Percentiles rank a stretch among this genome's conserved stretches.
These are phyloP conservation scores for Magallana gigas DNA, from an alignment of 1,140 invertebrate species.

Conservation along the genomic window DNA sequence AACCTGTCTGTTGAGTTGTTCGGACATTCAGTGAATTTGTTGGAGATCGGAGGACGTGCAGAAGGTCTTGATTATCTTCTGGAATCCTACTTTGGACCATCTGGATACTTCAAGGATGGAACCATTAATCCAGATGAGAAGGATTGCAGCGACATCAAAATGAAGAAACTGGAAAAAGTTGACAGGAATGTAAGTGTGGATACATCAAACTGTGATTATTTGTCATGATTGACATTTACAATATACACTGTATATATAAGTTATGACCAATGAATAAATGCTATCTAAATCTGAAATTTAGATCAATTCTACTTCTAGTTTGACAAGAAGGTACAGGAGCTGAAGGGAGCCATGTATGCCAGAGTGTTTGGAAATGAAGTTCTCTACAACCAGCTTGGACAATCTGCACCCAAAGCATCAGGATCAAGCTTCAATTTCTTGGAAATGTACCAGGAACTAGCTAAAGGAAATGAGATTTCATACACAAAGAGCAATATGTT, in stretches of 20 bases:
- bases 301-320: slow-evolving; percentile 17
- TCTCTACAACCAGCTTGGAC: slow-evolving; percentile 76
- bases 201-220: no score
- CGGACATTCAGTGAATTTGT: slow-evolving; percentile 90
- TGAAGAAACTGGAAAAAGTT: slow-evolving; percentile 54
- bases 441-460: slow-evolving; percentile 79
- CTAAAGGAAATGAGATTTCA: slow-evolving; percentile 75
- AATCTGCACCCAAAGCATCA: slow-evolving; percentile 81
- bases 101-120: slow-evolving; percentile 61
- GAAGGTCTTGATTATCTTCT: slow-evolving; percentile 92
- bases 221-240: no score
- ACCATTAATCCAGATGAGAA: slow-evolving; percentile 45
- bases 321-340: slow-evolving; percentile 62
- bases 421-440: slow-evolving; percentile 82
- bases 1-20: slow-evolving; percentile 93
- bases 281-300: no score
- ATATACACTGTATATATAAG: no score
- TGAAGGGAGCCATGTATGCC: slow-evolving; percentile 74
- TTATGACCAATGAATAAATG: no score
- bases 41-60: slow-evolving; percentile 90
- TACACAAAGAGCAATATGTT: slow-evolving; percentile 86
- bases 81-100: slow-evolving; percentile 87
- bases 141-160: slow-evolving; percentile 39
- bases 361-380: slow-evolving; percentile 79
- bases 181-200: slow-evolving; percentile 43